Percentiles rank a stretch among this genome's conserved stretches.
phyloP scores from a whole-genome alignment of 2,113 vertebrate species.

The Paralichthys olivaceus region DNA sequence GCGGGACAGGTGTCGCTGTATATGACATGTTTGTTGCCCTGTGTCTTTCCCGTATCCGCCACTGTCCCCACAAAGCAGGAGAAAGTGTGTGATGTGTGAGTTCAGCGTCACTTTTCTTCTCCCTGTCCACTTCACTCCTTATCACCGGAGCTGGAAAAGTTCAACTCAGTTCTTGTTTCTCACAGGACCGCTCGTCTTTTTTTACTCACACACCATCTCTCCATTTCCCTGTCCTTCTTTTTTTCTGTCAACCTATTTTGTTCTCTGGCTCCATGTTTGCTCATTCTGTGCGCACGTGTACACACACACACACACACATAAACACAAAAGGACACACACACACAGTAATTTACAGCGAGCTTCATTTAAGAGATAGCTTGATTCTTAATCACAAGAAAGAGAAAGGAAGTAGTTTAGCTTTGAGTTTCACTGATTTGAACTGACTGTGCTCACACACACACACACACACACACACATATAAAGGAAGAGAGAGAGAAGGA shows the following conservation, averaged over 20 bases:
- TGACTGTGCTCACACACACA: neutral
- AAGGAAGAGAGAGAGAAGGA: neutral
- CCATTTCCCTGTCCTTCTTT: neutral
- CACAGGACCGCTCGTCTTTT: slow-evolving; percentile 8
- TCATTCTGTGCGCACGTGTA: neutral
- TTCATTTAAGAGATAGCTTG: slow-evolving; percentile 9
- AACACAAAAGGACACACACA: neutral
- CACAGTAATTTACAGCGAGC: neutral
- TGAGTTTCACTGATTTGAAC: slow-evolving; percentile 2
- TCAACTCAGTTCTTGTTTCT: slow-evolving; percentile 24
- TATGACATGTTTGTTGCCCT: neutral
- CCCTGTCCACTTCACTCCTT: slow-evolving; percentile 10
- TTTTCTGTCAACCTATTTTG: slow-evolving; percentile 37
- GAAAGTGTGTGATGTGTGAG: slow-evolving; percentile 26
- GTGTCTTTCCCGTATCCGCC: slow-evolving; percentile 3
- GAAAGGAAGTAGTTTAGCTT: slow-evolving; percentile 4
- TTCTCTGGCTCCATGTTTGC: slow-evolving; percentile 13
- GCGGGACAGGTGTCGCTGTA: neutral
- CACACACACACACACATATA: neutral
- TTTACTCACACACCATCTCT: neutral
- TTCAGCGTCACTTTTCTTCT: slow-evolving; percentile 12
- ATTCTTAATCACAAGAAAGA: slow-evolving; percentile 2
- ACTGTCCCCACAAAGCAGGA: slow-evolving; percentile 5
- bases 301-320: neutral
- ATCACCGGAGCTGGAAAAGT: slow-evolving; percentile 28